Conservation (phyloP, 2,888 invertebrate species). For the Stomorhina lunata region DNA sequence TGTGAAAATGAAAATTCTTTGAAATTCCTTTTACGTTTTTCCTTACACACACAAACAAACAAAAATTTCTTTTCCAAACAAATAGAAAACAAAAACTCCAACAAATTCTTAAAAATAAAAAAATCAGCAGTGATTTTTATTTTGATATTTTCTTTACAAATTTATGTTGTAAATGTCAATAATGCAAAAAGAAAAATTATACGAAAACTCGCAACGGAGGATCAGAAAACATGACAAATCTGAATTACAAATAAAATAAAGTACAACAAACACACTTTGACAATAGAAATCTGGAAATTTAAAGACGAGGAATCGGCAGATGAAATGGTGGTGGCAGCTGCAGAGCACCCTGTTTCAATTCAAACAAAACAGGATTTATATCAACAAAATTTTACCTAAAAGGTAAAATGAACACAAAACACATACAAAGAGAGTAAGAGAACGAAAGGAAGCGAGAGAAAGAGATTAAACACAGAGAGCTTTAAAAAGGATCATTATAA, state of each 20-base stretch:
- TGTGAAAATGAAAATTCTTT: not conserved
- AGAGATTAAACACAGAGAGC: conserved; percentile 27
- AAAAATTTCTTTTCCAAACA: conserved; percentile 9
- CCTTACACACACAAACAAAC: not conserved
- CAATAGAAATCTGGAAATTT: conserved; percentile 22
- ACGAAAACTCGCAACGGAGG: not conserved
- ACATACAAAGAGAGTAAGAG: not conserved
- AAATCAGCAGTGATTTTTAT: conserved; percentile 14
- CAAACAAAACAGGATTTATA: conserved; percentile 64
- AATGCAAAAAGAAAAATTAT: conserved; percentile 2
- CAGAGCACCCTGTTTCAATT: conserved; percentile 64
- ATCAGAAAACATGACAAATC: conserved; percentile 43
- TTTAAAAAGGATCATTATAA: conserved; percentile 33
- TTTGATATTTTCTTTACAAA: not conserved
- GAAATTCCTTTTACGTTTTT: not conserved
- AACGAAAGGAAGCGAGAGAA: conserved; percentile 53
- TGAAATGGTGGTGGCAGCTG: conserved; percentile 67
- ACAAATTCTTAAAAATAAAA: not conserved
- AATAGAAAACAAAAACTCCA: conserved; percentile 14
- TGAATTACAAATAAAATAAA: conserved; percentile 43
- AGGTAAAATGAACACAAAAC: conserved; percentile 10
- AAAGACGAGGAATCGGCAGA: not conserved
- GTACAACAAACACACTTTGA: conserved; percentile 46
- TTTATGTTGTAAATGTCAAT: conserved; percentile 32
- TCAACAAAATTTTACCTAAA: conserved; percentile 40